Evolutionary conservation across 1,140 invertebrate species (phyloP), one percentile per base, ranked within the genome.

Genomic region (Leptinotarsa lineolata): DNA sequence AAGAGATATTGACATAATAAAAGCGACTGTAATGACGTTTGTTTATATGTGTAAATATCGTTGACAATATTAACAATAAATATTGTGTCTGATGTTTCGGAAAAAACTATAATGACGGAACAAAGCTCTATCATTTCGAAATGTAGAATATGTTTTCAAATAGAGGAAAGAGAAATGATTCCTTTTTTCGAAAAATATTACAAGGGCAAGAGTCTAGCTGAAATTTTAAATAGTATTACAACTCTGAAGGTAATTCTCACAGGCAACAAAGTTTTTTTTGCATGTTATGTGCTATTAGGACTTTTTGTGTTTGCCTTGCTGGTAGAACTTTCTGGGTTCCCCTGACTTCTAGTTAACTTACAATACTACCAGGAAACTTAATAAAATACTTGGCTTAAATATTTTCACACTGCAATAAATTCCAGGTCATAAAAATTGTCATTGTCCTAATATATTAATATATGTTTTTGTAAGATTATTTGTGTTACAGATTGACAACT

Each of bases 81-180:
- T 8, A 12, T 16, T n/a, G 11, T 16, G 58, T n/a, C 58, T n/a
- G 16, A 20, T 59, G 20, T 59, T 59, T 59, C 58, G 58, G 20
- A 59, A 59, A 59, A 59, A 59, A 8, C 8, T 39, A 39, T 39
- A 39, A 54, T 54, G 48, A 54, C 0, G 15, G 48, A 54, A 54
- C 48, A 4, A 54, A 54, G 48, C 30, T 39, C 30, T 39, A 39
- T 39, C n/a, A 54, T 54, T 18, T 18, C 48, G 15, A 54, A 18
- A 21, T 68, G 67, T 68, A 54, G 30, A 68, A 68, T 54, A 68
- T 68, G 67, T n/a, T 21, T 21, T 68, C 67, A 68, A 68, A 54
- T 6, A 63, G 59, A 71, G 11, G 59, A 63, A 6, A 8, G 22
- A 44, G 22, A 44, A 69, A 58, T 59, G 59, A 61, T 20, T 63